Base-by-base conservation (phyloP, 2,888 invertebrate species). In the Alloscopus bannaensis region DNA sequence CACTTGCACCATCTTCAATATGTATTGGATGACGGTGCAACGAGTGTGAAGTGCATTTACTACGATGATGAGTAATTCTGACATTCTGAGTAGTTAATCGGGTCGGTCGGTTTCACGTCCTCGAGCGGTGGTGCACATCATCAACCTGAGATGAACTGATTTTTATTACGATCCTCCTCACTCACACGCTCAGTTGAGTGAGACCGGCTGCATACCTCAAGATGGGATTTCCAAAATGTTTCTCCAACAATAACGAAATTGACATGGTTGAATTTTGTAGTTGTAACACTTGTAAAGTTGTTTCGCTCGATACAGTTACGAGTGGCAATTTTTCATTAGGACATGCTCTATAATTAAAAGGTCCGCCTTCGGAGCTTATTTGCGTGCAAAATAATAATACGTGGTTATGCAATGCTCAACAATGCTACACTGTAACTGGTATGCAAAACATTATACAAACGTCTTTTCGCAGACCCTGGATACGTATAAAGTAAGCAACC, bases 301-400 rank as follows among this genome's bases (percentile, higher is more conserved):
- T 6, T 8, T 8, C 13, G 36, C 13, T 8, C 13, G 13, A 16
- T 4, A 45, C 45, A 45, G 3, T 16, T 45, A n/a, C 3, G 11
- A 4, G 42, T 69, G 55, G 57, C 69, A 40, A 62, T 47, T 62
- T 62, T 71, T 71, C 73, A 57, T 73, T 55, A 73, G 65, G 55
- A 65, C 24, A 6, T 13, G 47, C 6, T 40, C 47, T 60, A 31
- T 70, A 70, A 70, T 70, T 70, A 70, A 70, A 50, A 70, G 47
- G 31, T 66, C 50, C 50, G 31, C 36, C 66, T n/a, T n/a, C n/a
- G n/a, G n/a, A n/a, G n/a, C n/a, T n/a, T n/a, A n/a, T n/a, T n/a
- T n/a, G n/a, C n/a, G n/a, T n/a, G n/a, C n/a, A n/a, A n/a, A n/a
- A n/a, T n/a, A n/a, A n/a, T 52, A 36, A 45, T 52, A 20, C 52